phyloP scores from a whole-genome alignment of 1,140 invertebrate species.

The Lethrus apterus region DNA sequence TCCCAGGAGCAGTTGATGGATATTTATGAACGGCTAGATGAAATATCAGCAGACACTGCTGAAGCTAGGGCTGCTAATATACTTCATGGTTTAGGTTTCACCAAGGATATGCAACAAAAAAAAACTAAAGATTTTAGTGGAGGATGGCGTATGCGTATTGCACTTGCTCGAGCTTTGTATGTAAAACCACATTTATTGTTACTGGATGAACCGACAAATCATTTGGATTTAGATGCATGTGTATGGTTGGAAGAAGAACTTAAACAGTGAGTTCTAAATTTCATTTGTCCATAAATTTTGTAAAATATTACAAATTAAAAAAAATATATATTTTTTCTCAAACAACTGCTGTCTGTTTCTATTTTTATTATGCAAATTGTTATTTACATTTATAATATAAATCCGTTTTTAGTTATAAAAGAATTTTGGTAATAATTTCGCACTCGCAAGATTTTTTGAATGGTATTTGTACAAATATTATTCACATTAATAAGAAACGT shows the following conservation, averaged over 20 bases:
- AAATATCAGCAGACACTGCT: constrained; percentile 92
- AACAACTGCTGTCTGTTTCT: too few relatives aligned
- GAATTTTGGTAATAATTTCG: constrained; percentile 97
- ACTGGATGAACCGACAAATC: constrained; percentile 96
- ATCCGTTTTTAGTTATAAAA: constrained; percentile 68
- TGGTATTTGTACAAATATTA: constrained; percentile 97
- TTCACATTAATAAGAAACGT: constrained; percentile 90
- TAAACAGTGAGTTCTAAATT: constrained; percentile 63
- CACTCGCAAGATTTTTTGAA: constrained; percentile 99
- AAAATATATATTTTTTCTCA: too few relatives aligned
- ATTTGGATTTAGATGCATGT: constrained; percentile 97
- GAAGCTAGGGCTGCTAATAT: constrained; percentile 90
- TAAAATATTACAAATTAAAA: too few relatives aligned
- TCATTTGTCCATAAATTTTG: too few relatives aligned
- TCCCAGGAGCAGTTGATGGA: constrained; percentile 95
- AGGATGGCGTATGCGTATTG: constrained; percentile 99
- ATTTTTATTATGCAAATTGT: too few relatives aligned
- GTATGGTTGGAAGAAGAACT: constrained; percentile 99
- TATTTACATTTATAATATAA: too few relatives aligned
- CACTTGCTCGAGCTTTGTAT: constrained; percentile 88
- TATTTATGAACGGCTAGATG: constrained; percentile 95
- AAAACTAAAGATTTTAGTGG: constrained; percentile 89
- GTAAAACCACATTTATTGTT: constrained; percentile 90
- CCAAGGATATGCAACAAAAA: constrained; percentile 86
- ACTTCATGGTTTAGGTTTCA: constrained; percentile 94